phyloP scores from a whole-genome alignment of 2,113 vertebrate species.

The Coryphaenoides rupestris region DNA sequence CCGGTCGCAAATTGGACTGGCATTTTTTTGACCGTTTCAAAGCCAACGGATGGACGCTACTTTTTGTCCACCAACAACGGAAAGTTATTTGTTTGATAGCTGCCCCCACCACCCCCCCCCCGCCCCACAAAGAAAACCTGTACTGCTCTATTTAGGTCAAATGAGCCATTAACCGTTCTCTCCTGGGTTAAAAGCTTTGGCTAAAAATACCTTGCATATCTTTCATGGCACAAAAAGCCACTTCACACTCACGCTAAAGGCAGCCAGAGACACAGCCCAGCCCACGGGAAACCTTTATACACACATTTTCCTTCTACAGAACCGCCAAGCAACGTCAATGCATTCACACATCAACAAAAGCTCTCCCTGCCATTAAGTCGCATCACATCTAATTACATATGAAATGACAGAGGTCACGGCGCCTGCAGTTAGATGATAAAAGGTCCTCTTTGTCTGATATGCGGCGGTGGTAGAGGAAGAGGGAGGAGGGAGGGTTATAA shows the following conservation, averaged over 20 bases:
- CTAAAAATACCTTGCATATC: constrained; percentile 69
- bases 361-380: constrained; percentile 30
- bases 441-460: constrained; percentile 49
- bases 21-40: no score
- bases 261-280: constrained; percentile 49
- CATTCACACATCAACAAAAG: constrained; percentile 50
- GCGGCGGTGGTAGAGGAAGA: background rate
- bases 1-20: no score
- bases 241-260: constrained; percentile 58
- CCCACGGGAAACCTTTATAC: constrained; percentile 48
- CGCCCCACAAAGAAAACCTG: no score
- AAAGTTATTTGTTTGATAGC: constrained; percentile 5
- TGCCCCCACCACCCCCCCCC: background rate
- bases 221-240: constrained; percentile 54
- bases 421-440: constrained; percentile 48
- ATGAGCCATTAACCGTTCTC: constrained; percentile 36
- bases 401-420: constrained; percentile 44
- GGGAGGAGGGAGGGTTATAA: constrained; percentile 2
- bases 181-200: constrained; percentile 47
- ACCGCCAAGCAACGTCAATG: constrained; percentile 39
- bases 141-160: constrained; percentile 23
- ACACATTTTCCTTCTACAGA: constrained; percentile 48
- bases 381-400: constrained; percentile 54
- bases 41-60: background rate
- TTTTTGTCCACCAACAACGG: background rate